Conservation (phyloP, 2,888 invertebrate genomes). For the Cryptus armator region DNA sequence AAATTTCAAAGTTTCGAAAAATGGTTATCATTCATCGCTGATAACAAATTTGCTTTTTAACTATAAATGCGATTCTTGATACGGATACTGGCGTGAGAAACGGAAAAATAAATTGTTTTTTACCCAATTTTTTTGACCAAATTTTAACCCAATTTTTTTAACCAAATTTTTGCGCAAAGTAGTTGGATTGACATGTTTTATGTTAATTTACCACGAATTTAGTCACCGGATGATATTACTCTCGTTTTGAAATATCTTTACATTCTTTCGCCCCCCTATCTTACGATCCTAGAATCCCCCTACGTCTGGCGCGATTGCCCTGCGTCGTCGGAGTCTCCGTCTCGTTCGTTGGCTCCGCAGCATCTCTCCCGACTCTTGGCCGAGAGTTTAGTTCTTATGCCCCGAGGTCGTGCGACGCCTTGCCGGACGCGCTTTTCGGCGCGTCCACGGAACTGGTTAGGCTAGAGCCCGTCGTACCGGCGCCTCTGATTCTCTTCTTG, state of each 20-base stretch:
- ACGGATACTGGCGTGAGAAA: too few relatives aligned
- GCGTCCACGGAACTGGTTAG: constrained; percentile 54
- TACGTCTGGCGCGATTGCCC: constrained; percentile 52
- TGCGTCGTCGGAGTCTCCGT: constrained; percentile 24
- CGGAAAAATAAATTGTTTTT: too few relatives aligned
- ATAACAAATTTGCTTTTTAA: too few relatives aligned
- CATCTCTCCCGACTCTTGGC: constrained; percentile 36
- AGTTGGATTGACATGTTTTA: too few relatives aligned
- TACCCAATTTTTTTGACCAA: too few relatives aligned
- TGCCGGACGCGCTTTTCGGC: constrained; percentile 49
- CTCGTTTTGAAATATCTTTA: background rate
- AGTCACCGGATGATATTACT: too few relatives aligned
- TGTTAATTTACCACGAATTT: too few relatives aligned
- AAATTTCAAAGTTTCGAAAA: too few relatives aligned
- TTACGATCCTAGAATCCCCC: constrained; percentile 67
- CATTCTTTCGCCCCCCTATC: constrained; percentile 4
- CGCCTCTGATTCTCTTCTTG: constrained; percentile 42
- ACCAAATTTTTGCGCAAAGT: too few relatives aligned
- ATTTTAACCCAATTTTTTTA: too few relatives aligned
- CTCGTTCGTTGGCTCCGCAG: constrained; percentile 34
- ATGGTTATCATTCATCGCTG: too few relatives aligned
- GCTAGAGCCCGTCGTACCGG: constrained; percentile 50
- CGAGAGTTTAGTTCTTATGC: constrained; percentile 26
- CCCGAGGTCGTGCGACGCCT: constrained; percentile 51
- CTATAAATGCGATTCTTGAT: too few relatives aligned